Base-by-base conservation (phyloP, 2,113 vertebrate genomes). In the Trichomycterus rosablanca region DNA sequence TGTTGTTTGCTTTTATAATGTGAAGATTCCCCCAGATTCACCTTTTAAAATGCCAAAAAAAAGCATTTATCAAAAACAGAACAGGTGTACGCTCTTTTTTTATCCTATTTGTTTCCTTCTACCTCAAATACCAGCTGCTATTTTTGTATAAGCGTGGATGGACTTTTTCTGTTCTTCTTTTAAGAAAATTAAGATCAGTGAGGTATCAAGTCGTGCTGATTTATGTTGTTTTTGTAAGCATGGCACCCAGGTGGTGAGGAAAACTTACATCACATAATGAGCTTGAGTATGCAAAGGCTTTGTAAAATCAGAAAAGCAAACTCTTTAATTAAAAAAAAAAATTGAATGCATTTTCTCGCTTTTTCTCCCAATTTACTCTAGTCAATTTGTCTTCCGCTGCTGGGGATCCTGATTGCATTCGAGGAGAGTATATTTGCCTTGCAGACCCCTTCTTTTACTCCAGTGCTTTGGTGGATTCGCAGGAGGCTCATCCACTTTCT, bases 21-120 rank as follows among this genome's bases (percentile, higher is more conserved):
- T 48, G 40, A 45, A 55, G 28, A 43, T 46, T 43, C 26, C 24
- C 20, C 49, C 32, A 44, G 44, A 57, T 67, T 42, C 46, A 39
- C 40, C 50, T 63, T 28, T 40, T 68, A 42, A 52, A 18, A 45
- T 20, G 24, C 32, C 63, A 61, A 51, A 55, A 51, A 55, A 42
- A 28, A 35, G 43, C 34, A 50, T 54, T 39, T 46, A 45, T 59
- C 45, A 48, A 24, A 55, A 60, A 43, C 15, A 60, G 43, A 50
- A 28, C 34, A 67, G 53, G 20, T 48, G 18, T 39, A 52, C 26
- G 16, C 20, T 59, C 11, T n/a, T n/a, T n/a, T n/a, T n/a, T n/a
- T n/a, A n/a, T n/a, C 7, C 43, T 59, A 10, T 50, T 20, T 50
- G 11, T 26, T 11, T 53, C 50, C 28, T 26, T 53, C 11, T 34